Conservation (phyloP, 2,113 vertebrate genomes). For the Lota lota region DNA sequence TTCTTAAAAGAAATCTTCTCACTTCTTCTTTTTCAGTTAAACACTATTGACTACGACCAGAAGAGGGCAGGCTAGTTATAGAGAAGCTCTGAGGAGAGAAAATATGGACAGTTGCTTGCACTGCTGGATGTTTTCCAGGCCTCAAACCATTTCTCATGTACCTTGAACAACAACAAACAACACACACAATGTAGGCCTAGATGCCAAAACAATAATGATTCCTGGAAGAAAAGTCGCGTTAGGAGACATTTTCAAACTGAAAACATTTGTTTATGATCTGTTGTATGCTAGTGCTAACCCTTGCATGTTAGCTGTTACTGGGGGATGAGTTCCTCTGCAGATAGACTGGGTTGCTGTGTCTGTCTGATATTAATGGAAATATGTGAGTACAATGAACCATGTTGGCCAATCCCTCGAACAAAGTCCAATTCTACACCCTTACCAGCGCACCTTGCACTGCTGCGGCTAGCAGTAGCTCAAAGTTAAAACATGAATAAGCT, state of each 20-base stretch:
- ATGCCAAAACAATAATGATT: not conserved
- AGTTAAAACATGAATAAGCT: too few relatives aligned
- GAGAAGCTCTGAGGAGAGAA: not conserved
- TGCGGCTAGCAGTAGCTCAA: too few relatives aligned
- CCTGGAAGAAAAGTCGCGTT: not conserved
- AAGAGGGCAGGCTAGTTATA: constrained; percentile 35
- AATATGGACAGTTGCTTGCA: constrained; percentile 20
- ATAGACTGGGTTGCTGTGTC: too few relatives aligned
- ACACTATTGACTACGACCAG: constrained; percentile 14
- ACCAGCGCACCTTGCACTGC: too few relatives aligned
- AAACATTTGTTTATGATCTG: not conserved
- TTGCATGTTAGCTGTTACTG: too few relatives aligned
- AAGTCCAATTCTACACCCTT: too few relatives aligned
- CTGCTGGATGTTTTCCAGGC: constrained; percentile 43
- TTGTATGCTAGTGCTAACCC: too few relatives aligned
- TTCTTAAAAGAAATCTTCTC: not conserved
- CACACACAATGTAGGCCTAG: not conserved
- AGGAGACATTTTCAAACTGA: not conserved
- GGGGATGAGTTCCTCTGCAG: too few relatives aligned
- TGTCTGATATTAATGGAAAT: too few relatives aligned
- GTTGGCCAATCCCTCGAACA: too few relatives aligned
- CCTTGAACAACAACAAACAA: constrained; percentile 19
- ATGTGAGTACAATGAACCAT: too few relatives aligned
- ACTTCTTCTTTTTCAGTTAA: too few relatives aligned
- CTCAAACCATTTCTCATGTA: constrained; percentile 23